These are phyloP conservation scores for Coturnix japonica DNA, from an alignment of 2,113 vertebrate genomes.

Conservation along the genomic window DNA sequence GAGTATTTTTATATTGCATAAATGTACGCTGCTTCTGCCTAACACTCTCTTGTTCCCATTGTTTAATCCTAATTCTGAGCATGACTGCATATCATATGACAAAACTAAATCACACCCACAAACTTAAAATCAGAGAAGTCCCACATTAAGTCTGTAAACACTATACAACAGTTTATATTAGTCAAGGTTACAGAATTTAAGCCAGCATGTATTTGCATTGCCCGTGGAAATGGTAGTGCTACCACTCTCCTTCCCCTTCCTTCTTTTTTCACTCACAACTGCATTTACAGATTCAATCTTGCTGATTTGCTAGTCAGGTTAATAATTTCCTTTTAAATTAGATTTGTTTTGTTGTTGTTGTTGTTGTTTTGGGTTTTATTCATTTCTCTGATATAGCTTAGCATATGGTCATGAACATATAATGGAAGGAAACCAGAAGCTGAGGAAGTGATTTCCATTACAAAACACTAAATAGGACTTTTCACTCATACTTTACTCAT, in stretches of 20 bases:
- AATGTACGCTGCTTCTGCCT: neutral
- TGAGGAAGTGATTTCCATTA: neutral
- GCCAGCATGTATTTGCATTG: neutral
- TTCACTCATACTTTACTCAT: neutral
- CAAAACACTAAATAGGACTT: neutral
- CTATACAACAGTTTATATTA: neutral
- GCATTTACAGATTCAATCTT: neutral
- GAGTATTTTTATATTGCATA: neutral
- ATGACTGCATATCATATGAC: neutral
- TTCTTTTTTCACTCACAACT: neutral
- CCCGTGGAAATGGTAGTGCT: neutral
- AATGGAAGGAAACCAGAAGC: neutral
- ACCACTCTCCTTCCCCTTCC: neutral
- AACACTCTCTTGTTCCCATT: neutral
- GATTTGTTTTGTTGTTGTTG: neutral
- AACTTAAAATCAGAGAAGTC: neutral
- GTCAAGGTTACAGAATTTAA: neutral
- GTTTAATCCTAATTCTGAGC: neutral
- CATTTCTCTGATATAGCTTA: neutral
- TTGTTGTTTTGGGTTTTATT: too few species aligned
- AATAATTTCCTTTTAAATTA: neutral
- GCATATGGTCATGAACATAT: neutral
- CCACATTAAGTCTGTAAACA: neutral
- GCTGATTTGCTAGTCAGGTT: neutral
- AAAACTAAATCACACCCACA: neutral